phyloP scores from a whole-genome alignment of 2,888 invertebrate genomes.

The Acholoe squamosa region DNA sequence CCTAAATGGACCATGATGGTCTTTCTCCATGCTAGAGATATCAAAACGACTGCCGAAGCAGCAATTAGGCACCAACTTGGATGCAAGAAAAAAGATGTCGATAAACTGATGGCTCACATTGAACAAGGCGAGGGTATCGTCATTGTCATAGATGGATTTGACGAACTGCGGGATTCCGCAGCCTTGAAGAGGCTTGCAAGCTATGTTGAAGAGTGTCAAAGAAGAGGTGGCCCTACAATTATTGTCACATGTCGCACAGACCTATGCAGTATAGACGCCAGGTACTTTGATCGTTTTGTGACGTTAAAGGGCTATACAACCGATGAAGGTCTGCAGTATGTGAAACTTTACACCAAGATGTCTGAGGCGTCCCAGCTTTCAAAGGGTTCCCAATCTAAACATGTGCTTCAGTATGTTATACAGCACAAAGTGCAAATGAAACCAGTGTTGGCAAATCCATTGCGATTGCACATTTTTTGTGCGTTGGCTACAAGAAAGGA shows the following conservation, averaged over 20 bases:
- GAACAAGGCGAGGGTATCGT: neutral
- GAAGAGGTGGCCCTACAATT: neutral
- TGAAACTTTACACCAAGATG: neutral
- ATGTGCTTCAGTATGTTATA: neutral
- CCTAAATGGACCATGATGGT: neutral
- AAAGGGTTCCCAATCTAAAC: neutral
- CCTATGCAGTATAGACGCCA: neutral
- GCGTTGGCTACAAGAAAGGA: neutral
- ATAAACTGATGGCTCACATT: neutral
- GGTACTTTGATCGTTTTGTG: neutral
- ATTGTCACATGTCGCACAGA: neutral
- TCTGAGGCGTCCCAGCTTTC: neutral
- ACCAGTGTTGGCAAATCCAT: neutral
- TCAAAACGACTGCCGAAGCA: neutral
- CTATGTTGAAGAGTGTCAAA: neutral
- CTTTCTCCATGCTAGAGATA: neutral
- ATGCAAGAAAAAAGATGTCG: neutral
- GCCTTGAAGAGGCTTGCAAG: neutral
- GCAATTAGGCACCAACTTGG: neutral
- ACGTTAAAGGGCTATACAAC: neutral
- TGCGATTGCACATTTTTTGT: neutral
- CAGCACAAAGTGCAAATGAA: neutral
- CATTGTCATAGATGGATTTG: neutral
- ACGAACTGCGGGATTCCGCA: neutral
- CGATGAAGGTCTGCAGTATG: neutral